Evolutionary conservation across 1,140 invertebrate genomes (phyloP), one percentile per base, ranked within the genome.

Genomic region (Drosophila sproati): DNA sequence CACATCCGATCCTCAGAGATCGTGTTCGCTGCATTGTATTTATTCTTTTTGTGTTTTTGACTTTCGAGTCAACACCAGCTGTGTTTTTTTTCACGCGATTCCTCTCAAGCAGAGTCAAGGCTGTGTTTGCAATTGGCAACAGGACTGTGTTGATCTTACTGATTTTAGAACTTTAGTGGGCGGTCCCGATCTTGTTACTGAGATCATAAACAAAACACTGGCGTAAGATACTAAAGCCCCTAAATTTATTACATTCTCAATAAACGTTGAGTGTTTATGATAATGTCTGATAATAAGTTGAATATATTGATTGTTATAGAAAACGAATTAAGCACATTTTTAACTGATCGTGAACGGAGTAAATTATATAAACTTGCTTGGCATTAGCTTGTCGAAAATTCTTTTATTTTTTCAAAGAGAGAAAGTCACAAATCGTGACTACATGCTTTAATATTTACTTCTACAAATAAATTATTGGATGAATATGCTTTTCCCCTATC

Each of bases 1-100:
- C 61, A 73, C 51, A 5, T 47, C 20, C 54, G 54, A 67, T 66
- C 48, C 59, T 63, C 37, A 47, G 32, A 28, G 71, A 80, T 89
- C 67, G 70, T 78, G 68, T 80, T 85, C 64, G 68, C 60, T 61
- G 50, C 55, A 64, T 77, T 78, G 73, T 54, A 66, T 77, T 29
- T 59, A 34, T 59, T 28, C 7, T 10, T 35, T 67, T 29, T 43
- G 43, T 20, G 20, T 20, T 20, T 57, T 50, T 12, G 29, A 37
- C 4, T 39, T 60, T 3, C 7, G 32, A 34, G 8, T 43, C 39
- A 43, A 45, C 28, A 64, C 77, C 85, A 88, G 85, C 80, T 88
- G 85, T 74, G 73, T 86, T 71, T 20, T 71, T 20, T 20, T 87
- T 86, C 68, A 78, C 82, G 72, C 81, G 61, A 35, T 39, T 20